Percentiles rank a stretch among this genome's conserved stretches.
phyloP scores from a whole-genome alignment of 2,888 invertebrate genomes.

The Carabus problematicus region DNA sequence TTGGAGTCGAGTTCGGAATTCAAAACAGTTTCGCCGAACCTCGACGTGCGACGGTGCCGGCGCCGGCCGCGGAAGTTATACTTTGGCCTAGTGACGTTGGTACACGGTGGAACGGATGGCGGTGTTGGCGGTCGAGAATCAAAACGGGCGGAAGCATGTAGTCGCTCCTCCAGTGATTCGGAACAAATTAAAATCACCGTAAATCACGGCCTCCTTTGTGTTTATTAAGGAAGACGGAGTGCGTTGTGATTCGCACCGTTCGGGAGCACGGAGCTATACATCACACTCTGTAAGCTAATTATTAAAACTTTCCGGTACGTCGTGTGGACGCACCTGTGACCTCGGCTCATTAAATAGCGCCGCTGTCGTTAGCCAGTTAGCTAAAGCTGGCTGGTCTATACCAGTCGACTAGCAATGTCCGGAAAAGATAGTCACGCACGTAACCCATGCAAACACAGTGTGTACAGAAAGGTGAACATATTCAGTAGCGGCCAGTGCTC shows the following conservation, averaged over 20 bases:
- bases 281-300: slow-evolving; percentile 34
- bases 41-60: not conserved
- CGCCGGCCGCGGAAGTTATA: not conserved
- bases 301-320: slow-evolving; percentile 35
- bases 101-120: not conserved
- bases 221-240: slow-evolving; percentile 27
- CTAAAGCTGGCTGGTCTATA: no score
- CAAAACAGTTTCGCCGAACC: slow-evolving; percentile 28
- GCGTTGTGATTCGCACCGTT: not conserved
- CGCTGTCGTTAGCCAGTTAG: not conserved
- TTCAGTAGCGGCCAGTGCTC: no score
- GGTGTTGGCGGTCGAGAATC: not conserved
- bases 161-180: slow-evolving; percentile 42
- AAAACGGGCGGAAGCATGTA: not conserved
- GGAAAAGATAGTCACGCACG: no score
- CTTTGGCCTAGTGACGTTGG: no score
- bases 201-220: slow-evolving; percentile 46
- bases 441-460: no score
- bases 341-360: not conserved
- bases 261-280: slow-evolving; percentile 21
- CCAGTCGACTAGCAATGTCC: no score
- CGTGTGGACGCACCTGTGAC: slow-evolving; percentile 19
- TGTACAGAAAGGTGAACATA: no score
- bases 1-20: slow-evolving; percentile 33
- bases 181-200: slow-evolving; percentile 47